A percentile compares a stretch with the other conserved stretches of the same genome.
Conservation (phyloP, 1,140 invertebrate species). For the Hyphantria cunea region DNA sequence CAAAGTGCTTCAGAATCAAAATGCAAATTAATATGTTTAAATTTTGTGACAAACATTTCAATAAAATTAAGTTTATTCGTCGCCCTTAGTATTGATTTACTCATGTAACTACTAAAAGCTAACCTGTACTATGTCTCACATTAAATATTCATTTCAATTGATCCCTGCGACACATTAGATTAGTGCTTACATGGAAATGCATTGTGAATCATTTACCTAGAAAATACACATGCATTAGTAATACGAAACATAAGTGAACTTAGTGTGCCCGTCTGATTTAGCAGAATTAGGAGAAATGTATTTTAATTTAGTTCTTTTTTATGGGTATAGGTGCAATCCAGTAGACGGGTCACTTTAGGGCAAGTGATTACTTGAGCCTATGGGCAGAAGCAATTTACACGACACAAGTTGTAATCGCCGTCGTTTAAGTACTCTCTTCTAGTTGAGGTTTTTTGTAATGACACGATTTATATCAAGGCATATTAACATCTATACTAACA, state of each 20-base stretch:
- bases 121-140: conserved; percentile 7
- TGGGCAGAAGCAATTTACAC: too few species aligned
- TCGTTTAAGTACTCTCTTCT: too few species aligned
- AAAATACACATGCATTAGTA: conserved; percentile 20
- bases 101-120: background rate
- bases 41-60: too few species aligned
- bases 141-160: conserved; percentile 18
- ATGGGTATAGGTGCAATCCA: background rate
- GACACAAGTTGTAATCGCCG: too few species aligned
- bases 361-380: too few species aligned
- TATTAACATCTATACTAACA: too few species aligned
- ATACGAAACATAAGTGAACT: conserved; percentile 7
- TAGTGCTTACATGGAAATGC: conserved; percentile 19
- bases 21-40: too few species aligned
- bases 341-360: too few species aligned
- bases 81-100: background rate
- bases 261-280: conserved; percentile 2
- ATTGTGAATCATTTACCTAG: conserved; percentile 20
- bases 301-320: background rate
- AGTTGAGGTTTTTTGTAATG: too few species aligned
- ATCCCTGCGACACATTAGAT: conserved; percentile 13
- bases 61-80: background rate
- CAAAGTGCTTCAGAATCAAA: too few species aligned
- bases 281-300: background rate
- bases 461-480: too few species aligned